These are phyloP conservation scores for Aldabrachelys gigantea DNA, from an alignment of 2,113 vertebrate genomes.

Conservation along the genomic window DNA sequence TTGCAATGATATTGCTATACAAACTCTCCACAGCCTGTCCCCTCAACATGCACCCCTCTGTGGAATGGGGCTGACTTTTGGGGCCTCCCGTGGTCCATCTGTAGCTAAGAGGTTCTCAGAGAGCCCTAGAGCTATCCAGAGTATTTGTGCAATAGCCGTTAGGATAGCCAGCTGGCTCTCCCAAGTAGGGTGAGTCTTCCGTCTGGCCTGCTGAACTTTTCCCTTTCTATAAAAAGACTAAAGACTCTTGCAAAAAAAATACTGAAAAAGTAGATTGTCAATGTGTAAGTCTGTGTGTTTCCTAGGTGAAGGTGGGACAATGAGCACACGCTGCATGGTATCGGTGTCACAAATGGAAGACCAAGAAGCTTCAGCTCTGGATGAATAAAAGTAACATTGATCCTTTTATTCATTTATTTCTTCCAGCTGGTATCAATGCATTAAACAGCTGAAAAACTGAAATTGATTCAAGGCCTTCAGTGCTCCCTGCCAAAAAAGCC, in stretches of 20 bases:
- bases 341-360: slow-evolving; percentile 64
- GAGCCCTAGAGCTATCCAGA: accelerated
- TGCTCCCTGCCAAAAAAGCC: slow-evolving; percentile 74
- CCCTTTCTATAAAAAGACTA: slow-evolving; percentile 1
- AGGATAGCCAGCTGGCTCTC: background rate
- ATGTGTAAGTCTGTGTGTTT: slow-evolving; percentile 55
- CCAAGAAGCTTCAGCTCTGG: slow-evolving; percentile 66
- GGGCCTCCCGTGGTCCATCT: background rate
- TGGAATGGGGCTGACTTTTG: background rate
- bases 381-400: slow-evolving; percentile 76
- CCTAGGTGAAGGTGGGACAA: slow-evolving; percentile 58
- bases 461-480: slow-evolving; percentile 76
- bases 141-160: background rate
- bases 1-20: background rate
- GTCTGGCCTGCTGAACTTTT: background rate
- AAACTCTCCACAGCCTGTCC: background rate
- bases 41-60: background rate
- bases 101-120: background rate
- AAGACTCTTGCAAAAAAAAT: slow-evolving; percentile 21
- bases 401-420: slow-evolving; percentile 57
- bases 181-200: background rate
- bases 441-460: slow-evolving; percentile 76
- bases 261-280: background rate
- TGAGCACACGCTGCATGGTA: slow-evolving; percentile 61
- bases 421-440: slow-evolving; percentile 69